A percentile compares a stretch with the other conserved stretches of the same genome.
Evolutionary conservation across 37 sponge, comb jelly and placozoan species (phyloP).

Genomic region (Sycon ciliatum): DNA sequence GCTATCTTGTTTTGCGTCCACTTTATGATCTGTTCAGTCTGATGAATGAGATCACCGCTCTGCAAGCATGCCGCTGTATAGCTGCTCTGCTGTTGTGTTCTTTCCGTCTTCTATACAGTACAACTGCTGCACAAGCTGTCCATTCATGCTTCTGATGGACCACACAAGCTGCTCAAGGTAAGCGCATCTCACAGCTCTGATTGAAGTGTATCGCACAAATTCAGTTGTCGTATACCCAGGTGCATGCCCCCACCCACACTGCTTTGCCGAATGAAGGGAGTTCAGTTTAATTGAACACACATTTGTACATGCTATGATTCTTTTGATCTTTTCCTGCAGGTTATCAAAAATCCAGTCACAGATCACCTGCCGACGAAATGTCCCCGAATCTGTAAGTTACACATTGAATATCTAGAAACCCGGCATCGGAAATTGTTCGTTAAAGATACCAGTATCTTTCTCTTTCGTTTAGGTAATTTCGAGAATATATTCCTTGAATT

Average conservation of each 20-base stretch:
- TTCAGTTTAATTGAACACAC: too few species aligned
- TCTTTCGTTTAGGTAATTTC: too few species aligned
- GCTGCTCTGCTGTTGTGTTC: background rate
- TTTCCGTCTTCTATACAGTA: slow-evolving; percentile 40
- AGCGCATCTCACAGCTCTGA: background rate
- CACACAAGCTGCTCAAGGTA: slow-evolving; percentile 87
- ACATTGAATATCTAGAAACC: slow-evolving; percentile 11
- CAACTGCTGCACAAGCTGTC: slow-evolving; percentile 94
- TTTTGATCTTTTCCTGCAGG: slow-evolving; percentile 29
- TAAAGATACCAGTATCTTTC: background rate
- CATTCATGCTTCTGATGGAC: slow-evolving; percentile 91
- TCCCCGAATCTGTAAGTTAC: slow-evolving; percentile 24
- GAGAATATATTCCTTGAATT: background rate
- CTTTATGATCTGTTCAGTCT: background rate
- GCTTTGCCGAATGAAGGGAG: too few species aligned
- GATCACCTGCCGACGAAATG: slow-evolving; percentile 89
- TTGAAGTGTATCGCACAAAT: too few species aligned
- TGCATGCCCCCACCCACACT: too few species aligned
- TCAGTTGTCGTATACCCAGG: too few species aligned
- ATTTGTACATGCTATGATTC: background rate
- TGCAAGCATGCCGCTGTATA: background rate
- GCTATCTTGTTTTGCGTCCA: background rate
- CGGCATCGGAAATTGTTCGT: background rate
- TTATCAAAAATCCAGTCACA: slow-evolving; percentile 94
- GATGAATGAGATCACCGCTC: background rate